Base-by-base conservation (phyloP, 2,888 invertebrate species). In the Synergus gifuensis region DNA sequence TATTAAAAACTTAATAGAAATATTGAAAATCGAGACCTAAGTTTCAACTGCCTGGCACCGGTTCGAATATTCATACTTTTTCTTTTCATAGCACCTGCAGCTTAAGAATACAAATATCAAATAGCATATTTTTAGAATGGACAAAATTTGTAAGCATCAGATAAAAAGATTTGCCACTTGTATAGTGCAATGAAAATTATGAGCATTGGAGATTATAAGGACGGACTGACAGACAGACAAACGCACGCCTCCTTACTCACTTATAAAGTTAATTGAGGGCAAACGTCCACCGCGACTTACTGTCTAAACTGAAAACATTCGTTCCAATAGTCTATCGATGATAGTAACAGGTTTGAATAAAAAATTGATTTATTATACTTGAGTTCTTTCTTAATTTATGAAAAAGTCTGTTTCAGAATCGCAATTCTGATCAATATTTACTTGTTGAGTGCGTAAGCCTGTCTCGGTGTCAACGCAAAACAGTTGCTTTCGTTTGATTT, bases 191-290 rank as follows among this genome's bases (percentile, higher is more conserved):
- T 83, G 82, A 82, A 80, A 80, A 83, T 81, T 77, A 78, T 66
- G 78, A 82, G 79, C 78, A 80, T 81, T 82, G 62, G 14, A 62
- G 62, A 73, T 69, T 69, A 46, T 69, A 80, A 81, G 83, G 82
- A 83, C 81, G 81, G 82, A 85, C 85, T 86, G 83, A 86, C 86
- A 85, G 87, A 88, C 89, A 87, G 86, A 84, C 87, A 88, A 86
- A 88, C 89, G 91, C 89, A 91, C 92, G 92, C 91, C 92, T 91
- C 89, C 91, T 91, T 91, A 91, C 91, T 92, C 91, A 91, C 91
- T 92, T 92, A 91, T 92, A 86, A 90, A 91, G 91, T 91, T 92
- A 92, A 92, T 92, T 92, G 92, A 92, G 92, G 91, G 91, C 92
- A 92, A 92, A 91, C 91, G 91, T 91, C 91, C 89, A 89, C 89